phyloP scores from a whole-genome alignment of 2,113 vertebrate species.

The Epinephelus fuscoguttatus region DNA sequence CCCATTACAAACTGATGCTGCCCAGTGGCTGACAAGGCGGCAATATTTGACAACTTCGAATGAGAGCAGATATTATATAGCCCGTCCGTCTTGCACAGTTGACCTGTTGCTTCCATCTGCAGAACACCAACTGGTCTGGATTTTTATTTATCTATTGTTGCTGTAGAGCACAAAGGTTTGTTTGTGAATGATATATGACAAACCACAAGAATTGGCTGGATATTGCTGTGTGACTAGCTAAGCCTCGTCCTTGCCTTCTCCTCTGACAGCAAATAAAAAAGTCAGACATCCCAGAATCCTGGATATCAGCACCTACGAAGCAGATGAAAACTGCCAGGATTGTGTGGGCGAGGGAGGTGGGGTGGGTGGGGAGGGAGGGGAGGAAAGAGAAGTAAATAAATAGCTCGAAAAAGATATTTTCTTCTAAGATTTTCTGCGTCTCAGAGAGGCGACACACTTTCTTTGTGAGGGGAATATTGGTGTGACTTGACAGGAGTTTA shows the following conservation, averaged over 20 bases:
- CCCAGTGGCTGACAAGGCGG: too few relatives aligned
- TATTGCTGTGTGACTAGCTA: conserved; percentile 56
- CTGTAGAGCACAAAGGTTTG: conserved; percentile 49
- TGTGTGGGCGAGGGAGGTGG: conserved; percentile 59
- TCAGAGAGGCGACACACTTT: conserved; percentile 69
- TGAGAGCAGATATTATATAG: not conserved
- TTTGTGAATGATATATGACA: conserved; percentile 60
- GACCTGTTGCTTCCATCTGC: conserved; percentile 31
- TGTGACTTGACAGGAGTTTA: conserved; percentile 79
- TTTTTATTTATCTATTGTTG: conserved; percentile 40
- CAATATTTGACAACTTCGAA: too few relatives aligned
- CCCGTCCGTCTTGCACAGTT: not conserved
- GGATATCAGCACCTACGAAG: conserved; percentile 71
- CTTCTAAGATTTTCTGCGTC: conserved; percentile 59
- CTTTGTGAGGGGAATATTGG: conserved; percentile 69
- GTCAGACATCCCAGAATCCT: conserved; percentile 69
- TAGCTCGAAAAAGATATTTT: conserved; percentile 68
- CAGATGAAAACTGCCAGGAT: conserved; percentile 74
- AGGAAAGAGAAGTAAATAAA: conserved; percentile 72
- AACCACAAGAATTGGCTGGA: conserved; percentile 30
- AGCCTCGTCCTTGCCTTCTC: conserved; percentile 68
- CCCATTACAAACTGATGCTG: too few relatives aligned
- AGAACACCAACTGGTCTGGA: not conserved
- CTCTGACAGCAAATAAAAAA: conserved; percentile 76
- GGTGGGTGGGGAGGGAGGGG: too few relatives aligned